Base-by-base conservation (phyloP, 2,797 vertebrate genomes). In the Serranus cabrilla region DNA sequence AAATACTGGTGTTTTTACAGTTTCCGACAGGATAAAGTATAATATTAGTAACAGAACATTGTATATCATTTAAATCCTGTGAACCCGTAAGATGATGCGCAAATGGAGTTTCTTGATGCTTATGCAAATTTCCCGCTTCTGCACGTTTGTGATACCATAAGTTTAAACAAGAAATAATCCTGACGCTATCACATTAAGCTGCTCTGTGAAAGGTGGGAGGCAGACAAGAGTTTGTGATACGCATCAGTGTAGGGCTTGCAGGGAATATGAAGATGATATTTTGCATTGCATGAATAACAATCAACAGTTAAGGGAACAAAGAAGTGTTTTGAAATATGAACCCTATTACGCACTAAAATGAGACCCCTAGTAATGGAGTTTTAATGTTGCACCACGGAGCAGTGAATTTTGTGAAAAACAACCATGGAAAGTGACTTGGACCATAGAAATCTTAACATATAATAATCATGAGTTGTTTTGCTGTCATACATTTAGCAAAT, bases 121-220 rank as follows among this genome's bases (percentile, higher is more conserved):
- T 90, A 91, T 93, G 92, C 87, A 90, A 93, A 94, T 94, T 46
- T 74, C 45, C 50, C 0, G 51, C 85, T 81, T 78, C 87, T 93
- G 92, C 71, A 69, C 60, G 16, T 84, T 88, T 59, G 72, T 14
- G 89, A 93, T 92, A 90, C 86, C 78, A 65, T 71, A 87, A 80
- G 72, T 94, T 94, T 92, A 91, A 90, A 89, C 77, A 87, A 77
- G 67, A 91, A 92, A 88, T 92, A 89, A 93, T 91, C 87, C 76
- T 45, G 78, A 86, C 73, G 56, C 77, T 65, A 88, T 91, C 83
- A 11, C 86, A 85, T 92, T 88, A 91, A 88, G 76, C 84, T 61
- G 71, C 25, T 70, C 81, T 77, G 71, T 76, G 80, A 90, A 88
- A 88, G 84, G 91, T 85, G 83, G 78, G 81, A 89, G 74, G 76